Percentiles rank a stretch among this genome's conserved stretches.
These are phyloP conservation scores for Microhierax caerulescens DNA, from an alignment of 2,797 vertebrate species.

Conservation along the genomic window DNA sequence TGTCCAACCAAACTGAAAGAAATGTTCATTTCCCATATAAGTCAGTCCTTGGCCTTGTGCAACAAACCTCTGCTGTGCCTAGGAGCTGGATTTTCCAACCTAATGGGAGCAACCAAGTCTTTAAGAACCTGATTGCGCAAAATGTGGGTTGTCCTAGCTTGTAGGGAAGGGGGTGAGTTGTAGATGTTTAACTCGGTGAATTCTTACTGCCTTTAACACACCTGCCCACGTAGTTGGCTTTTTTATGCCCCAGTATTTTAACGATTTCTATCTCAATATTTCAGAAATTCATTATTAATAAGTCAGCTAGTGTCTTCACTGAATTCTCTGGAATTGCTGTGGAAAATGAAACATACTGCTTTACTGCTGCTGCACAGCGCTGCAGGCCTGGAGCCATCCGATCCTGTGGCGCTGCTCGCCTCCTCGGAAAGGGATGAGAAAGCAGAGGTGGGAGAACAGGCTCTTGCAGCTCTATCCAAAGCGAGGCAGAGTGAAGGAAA, in stretches of 20 bases:
- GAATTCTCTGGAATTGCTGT: not conserved
- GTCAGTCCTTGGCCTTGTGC: not conserved
- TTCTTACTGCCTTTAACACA: not conserved
- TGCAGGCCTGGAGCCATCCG: not conserved
- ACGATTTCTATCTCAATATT: not conserved
- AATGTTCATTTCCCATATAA: not conserved
- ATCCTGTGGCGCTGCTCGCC: not conserved
- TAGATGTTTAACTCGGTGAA: not conserved
- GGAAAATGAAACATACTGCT: not conserved
- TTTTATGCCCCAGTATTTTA: not conserved
- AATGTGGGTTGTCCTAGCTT: not conserved
- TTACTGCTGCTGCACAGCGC: not conserved
- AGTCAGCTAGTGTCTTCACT: not conserved
- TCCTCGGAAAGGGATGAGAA: not conserved
- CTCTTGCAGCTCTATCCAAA: not conserved
- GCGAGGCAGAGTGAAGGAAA: not conserved
- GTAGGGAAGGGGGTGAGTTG: not conserved
- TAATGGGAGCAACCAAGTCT: not conserved
- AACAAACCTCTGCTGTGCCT: not conserved
- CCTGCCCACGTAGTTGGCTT: not conserved
- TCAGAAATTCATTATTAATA: not conserved
- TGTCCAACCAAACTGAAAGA: not conserved
- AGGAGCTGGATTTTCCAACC: not conserved
- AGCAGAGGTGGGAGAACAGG: not conserved
- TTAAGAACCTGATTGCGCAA: not conserved